Evolutionary conservation across 2,888 invertebrate genomes (phyloP).

Genomic region (Andrena trimmerana): DNA sequence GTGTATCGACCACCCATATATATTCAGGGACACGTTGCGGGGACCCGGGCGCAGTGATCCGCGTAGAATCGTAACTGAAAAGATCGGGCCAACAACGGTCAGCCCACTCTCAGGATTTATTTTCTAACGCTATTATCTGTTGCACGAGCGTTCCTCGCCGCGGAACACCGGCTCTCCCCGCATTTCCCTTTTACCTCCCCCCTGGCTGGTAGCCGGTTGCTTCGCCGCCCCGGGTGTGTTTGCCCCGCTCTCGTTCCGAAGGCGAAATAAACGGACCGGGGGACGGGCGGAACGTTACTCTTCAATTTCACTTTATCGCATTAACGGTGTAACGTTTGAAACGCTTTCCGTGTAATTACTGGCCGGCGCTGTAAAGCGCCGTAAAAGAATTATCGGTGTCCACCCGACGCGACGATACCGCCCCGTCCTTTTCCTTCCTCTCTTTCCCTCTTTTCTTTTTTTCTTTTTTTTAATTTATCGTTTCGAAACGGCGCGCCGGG

Average conservation of each 20-base stretch:
- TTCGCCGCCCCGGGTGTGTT: neutral
- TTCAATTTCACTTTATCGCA: conserved; percentile 44
- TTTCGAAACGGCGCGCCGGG: neutral
- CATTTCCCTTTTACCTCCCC: neutral
- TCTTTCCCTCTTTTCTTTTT: neutral
- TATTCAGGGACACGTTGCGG: conserved; percentile 51
- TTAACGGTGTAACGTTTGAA: conserved; percentile 45
- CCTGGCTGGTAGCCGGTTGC: neutral
- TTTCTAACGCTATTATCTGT: conserved; percentile 56
- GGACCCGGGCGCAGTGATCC: conserved; percentile 56
- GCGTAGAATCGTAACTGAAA: conserved; percentile 63
- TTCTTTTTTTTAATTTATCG: neutral
- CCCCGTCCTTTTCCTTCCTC: neutral
- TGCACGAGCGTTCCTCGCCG: conserved; percentile 31
- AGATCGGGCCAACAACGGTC: conserved; percentile 55
- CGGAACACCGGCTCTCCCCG: neutral
- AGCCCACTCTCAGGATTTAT: conserved; percentile 51
- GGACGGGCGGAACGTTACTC: conserved; percentile 19
- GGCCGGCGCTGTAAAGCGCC: neutral
- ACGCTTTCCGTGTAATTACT: conserved; percentile 44
- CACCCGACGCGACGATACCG: neutral
- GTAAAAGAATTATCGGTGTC: conserved; percentile 8
- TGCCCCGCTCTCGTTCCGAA: conserved; percentile 30
- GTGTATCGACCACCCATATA: conserved; percentile 68
- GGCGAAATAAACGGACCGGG: conserved; percentile 35